Evolutionary conservation across 2,888 invertebrate species (phyloP).

Genomic region (Xiphydria camelus): DNA sequence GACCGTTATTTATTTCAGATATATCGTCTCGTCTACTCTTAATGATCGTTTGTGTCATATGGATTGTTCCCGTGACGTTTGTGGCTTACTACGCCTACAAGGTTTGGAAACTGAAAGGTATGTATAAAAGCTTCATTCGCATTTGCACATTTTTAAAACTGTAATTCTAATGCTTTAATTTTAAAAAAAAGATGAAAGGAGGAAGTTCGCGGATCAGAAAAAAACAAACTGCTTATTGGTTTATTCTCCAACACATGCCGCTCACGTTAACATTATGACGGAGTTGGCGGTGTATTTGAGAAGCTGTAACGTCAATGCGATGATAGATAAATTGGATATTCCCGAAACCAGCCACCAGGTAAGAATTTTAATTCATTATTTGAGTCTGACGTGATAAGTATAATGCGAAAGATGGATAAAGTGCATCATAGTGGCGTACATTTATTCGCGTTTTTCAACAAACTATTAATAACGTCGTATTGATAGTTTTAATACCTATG

Average conservation of each 20-base stretch:
- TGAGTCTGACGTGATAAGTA: not conserved
- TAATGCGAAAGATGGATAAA: too few relatives aligned
- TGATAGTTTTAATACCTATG: too few relatives aligned
- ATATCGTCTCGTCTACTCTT: constrained; percentile 41
- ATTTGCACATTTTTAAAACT: not conserved
- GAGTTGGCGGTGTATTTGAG: constrained; percentile 48
- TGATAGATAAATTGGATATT: constrained; percentile 49
- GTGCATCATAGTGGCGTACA: too few relatives aligned
- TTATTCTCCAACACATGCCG: constrained; percentile 45
- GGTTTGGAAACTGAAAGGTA: constrained; percentile 41
- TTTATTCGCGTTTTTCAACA: too few relatives aligned
- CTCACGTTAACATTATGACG: constrained; percentile 47
- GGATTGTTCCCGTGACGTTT: constrained; percentile 49
- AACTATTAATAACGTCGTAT: too few relatives aligned
- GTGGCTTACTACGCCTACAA: constrained; percentile 45
- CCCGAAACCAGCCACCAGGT: constrained; percentile 45
- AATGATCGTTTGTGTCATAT: constrained; percentile 52
- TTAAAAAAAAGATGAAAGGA: not conserved
- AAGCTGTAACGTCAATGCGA: constrained; percentile 46
- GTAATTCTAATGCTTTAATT: not conserved
- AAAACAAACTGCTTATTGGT: constrained; percentile 49
- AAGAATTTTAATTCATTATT: constrained; percentile 5
- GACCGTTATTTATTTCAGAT: constrained; percentile 24
- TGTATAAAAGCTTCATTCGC: not conserved
- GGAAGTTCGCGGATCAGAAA: too few relatives aligned